Evolutionary conservation across 2,888 invertebrate genomes (phyloP), one percentile per base, ranked within the genome.

Genomic region (Ochropacha duplaris): DNA sequence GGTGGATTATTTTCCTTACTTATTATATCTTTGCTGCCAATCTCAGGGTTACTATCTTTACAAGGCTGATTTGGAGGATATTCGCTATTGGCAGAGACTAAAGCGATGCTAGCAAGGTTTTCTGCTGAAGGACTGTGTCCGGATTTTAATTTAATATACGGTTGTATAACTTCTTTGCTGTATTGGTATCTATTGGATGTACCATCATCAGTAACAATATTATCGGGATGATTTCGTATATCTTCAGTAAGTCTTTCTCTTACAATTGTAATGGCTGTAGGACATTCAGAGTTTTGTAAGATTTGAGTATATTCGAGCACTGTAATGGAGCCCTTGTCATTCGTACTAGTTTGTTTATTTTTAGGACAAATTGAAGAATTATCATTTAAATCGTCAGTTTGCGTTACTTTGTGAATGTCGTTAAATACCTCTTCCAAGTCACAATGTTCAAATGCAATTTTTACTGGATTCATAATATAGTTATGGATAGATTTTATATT

Each of bases 161-260:
- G 85, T 58, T 72, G 73, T 44, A 79, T 79, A 2, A 85, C 73
- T 69, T 87, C 86, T 62, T 70, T 80, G 55, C 79, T 79, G 57
- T 83, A 82, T 57, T 60, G 76, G 50, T 76, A 77, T 56, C 71
- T 68, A 8, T 68, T 76, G 11, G 74, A 60, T 36, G 61, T 58
- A 8, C 50, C 60, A 6, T 64, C 65, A 14, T 68, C 63, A 8
- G 65, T 59, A 3, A 54, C 54, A 16, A 55, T 56, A 34, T 60
- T 62, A 50, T 50, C 64, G 0, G 49, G 49, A 56, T 69, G 68
- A 19, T 64, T 58, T 16, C 68, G 59, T 11, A 65, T 60, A 58
- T 80, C 78, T 71, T 80, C 76, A 31, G 71, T 65, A n/a, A 72
- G 61, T 1, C 64, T 77, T 59, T 81, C 80, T 56, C 68, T 81